phyloP scores from a whole-genome alignment of 2,797 vertebrate species.

The Falco cherrug region DNA sequence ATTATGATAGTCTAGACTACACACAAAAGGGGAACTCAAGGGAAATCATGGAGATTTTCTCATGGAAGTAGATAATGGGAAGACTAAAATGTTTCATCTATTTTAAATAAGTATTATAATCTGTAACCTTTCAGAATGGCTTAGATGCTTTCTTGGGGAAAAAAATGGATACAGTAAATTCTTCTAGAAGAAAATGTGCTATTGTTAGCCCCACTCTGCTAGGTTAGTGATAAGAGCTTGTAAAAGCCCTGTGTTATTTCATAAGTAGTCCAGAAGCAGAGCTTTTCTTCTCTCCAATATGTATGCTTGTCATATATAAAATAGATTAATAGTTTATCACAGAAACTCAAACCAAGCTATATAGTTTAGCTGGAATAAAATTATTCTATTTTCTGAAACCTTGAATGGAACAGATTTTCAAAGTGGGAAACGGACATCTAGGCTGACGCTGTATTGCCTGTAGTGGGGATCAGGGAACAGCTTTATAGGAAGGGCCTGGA shows the following conservation, averaged over 20 bases:
- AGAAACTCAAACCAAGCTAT: not conserved
- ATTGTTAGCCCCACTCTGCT: not conserved
- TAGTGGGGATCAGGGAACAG: not conserved
- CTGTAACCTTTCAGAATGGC: conserved; percentile 4
- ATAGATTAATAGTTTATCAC: not conserved
- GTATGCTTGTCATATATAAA: not conserved
- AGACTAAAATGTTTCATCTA: not conserved
- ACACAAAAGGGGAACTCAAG: not conserved
- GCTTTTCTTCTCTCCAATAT: not conserved
- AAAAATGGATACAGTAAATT: not conserved
- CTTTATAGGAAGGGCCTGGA: not conserved
- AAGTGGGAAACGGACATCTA: not conserved
- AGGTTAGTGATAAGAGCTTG: not conserved
- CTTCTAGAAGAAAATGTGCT: conserved; percentile 5
- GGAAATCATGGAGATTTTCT: not conserved
- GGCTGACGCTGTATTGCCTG: not conserved
- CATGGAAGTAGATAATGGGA: not conserved
- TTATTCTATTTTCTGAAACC: not conserved
- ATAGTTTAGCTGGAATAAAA: not conserved
- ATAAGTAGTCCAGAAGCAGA: not conserved
- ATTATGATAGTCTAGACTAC: conserved; percentile 33
- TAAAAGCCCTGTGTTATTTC: not conserved
- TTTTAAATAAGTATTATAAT: not conserved
- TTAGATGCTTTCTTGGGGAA: not conserved
- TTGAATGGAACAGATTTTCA: not conserved